Conservation (phyloP, 2,888 invertebrate species). For the Ormyrus thymus region DNA sequence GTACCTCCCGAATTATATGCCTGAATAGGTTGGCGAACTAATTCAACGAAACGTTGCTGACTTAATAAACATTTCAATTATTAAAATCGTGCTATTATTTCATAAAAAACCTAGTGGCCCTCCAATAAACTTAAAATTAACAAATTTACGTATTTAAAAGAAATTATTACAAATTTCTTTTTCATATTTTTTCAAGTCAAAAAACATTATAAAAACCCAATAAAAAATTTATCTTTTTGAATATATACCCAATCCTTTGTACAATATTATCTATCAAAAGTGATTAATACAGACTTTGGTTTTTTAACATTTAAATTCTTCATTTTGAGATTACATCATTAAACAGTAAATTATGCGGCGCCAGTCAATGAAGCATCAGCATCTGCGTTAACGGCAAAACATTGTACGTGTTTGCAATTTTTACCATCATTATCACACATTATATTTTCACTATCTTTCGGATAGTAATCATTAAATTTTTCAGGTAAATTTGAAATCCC, state of each 20-base stretch:
- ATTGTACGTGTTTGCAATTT: conserved; percentile 62
- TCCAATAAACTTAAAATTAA: no score
- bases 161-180: neutral
- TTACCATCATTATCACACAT: conserved; percentile 62
- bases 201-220: neutral
- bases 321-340: neutral
- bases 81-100: no score
- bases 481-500: conserved; percentile 55
- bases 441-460: conserved; percentile 60
- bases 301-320: neutral
- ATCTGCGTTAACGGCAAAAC: conserved; percentile 60
- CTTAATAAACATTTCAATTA: no score
- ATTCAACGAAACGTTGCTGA: no score
- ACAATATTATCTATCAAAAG: neutral
- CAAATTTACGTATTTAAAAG: no score
- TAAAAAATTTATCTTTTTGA: conserved; percentile 20
- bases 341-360: conserved; percentile 47
- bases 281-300: conserved; percentile 17
- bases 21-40: no score
- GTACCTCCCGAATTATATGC: no score
- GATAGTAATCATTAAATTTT: conserved; percentile 59
- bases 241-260: conserved; percentile 19
- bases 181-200: neutral
- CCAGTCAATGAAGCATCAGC: conserved; percentile 55
- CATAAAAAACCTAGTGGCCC: no score